phyloP scores from a whole-genome alignment of 1,140 invertebrate species.

The Notospermus geniculatus region DNA sequence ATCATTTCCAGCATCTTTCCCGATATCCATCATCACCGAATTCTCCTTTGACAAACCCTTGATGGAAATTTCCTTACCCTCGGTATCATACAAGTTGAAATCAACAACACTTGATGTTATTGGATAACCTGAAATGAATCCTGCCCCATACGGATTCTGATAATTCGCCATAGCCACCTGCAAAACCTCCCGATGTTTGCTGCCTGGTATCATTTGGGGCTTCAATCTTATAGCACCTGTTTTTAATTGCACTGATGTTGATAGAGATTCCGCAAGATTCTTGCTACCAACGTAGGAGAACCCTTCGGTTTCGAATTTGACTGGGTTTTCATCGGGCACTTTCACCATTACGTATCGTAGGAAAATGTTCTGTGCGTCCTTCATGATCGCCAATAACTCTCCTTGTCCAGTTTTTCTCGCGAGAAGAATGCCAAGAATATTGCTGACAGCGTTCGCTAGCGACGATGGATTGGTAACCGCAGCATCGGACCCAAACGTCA shows the following conservation, averaged over 20 bases:
- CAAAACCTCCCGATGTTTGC: conserved; percentile 22
- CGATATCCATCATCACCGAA: conserved; percentile 19
- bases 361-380: too few species aligned
- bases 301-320: conserved; percentile 20
- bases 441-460: too few species aligned
- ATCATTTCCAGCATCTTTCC: too few species aligned
- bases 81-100: conserved; percentile 29
- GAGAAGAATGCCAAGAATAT: too few species aligned
- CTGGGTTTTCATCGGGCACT: conserved; percentile 20
- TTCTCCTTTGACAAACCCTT: conserved; percentile 16
- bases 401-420: too few species aligned
- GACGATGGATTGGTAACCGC: too few species aligned
- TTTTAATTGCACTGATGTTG: conserved; percentile 14
- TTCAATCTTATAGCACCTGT: conserved; percentile 11
- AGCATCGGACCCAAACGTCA: too few species aligned
- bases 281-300: conserved; percentile 17
- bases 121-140: conserved; percentile 13
- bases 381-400: too few species aligned
- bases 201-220: conserved; percentile 11
- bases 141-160: conserved; percentile 37
- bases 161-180: conserved; percentile 23
- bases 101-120: conserved; percentile 28
- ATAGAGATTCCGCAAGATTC: conserved; percentile 13
- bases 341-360: conserved; percentile 4
- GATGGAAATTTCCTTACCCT: conserved; percentile 29